These are phyloP conservation scores for Alsophila aescularia DNA, from an alignment of 2,888 invertebrate species.

Conservation along the genomic window DNA sequence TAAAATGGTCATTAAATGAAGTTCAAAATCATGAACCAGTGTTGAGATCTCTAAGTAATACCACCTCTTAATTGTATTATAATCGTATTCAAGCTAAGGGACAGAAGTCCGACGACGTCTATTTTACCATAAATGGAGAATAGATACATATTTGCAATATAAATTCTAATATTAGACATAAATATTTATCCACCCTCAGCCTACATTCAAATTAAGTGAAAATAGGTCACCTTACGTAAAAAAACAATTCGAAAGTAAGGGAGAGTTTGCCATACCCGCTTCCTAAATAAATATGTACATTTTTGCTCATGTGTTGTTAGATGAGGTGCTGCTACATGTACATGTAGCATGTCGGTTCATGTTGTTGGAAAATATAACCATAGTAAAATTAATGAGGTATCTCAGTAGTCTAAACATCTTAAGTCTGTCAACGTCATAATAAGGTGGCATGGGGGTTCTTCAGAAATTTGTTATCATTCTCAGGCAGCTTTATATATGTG, in stretches of 20 bases:
- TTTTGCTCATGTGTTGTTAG: conserved; percentile 2
- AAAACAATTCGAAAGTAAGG: conserved; percentile 28
- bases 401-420: no score
- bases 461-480: no score
- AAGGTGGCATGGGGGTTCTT: no score
- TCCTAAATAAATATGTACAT: conserved; percentile 36
- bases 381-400: no score
- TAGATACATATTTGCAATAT: conserved; percentile 2
- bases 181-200: conserved; percentile 12
- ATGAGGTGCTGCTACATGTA: no score
- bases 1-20: neutral
- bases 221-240: conserved; percentile 29
- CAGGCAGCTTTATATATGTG: no score
- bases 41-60: neutral
- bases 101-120: no score
- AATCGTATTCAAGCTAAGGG: conserved; percentile 10
- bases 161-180: conserved; percentile 6
- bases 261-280: conserved; percentile 30
- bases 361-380: no score
- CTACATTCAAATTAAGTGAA: conserved; percentile 20
- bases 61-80: conserved; percentile 3
- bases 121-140: neutral
- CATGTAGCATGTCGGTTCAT: no score
- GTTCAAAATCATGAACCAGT: neutral
- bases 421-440: no score